Conservation (phyloP, 2,888 invertebrate species). For the Nomada lathburiana region DNA sequence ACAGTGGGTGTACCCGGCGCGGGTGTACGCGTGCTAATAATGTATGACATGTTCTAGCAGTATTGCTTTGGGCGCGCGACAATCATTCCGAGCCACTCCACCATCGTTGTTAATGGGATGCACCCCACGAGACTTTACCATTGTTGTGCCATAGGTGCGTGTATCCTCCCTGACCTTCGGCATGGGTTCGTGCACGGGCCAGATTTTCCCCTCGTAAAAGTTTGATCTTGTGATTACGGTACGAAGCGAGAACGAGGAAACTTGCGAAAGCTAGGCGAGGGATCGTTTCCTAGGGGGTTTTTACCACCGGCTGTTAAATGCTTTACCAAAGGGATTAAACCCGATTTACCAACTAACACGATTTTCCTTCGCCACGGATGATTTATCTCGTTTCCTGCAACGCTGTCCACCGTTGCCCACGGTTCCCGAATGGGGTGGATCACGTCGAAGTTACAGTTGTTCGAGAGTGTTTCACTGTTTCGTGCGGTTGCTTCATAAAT, state of each 20-base stretch:
- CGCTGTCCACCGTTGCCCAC: neutral
- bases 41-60: conserved; percentile 75
- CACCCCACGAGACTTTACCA: conserved; percentile 71
- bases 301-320: conserved; percentile 33
- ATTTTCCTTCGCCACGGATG: conserved; percentile 17
- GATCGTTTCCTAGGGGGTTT: conserved; percentile 9
- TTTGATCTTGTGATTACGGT: conserved; percentile 65
- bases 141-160: conserved; percentile 70
- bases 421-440: neutral
- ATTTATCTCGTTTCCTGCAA: neutral
- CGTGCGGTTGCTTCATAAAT: neutral
- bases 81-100: conserved; percentile 63
- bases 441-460: neutral
- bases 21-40: conserved; percentile 74
- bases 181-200: conserved; percentile 58
- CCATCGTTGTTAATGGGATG: conserved; percentile 72
- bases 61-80: conserved; percentile 71
- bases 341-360: conserved; percentile 43
- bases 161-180: conserved; percentile 73
- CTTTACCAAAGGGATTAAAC: conserved; percentile 51
- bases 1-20: conserved; percentile 69
- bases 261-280: conserved; percentile 16
- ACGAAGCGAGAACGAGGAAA: conserved; percentile 62
- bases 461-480: neutral
- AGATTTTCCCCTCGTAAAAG: conserved; percentile 67